phyloP scores from a whole-genome alignment of 2,888 invertebrate species.

The Diarsia rubi region DNA sequence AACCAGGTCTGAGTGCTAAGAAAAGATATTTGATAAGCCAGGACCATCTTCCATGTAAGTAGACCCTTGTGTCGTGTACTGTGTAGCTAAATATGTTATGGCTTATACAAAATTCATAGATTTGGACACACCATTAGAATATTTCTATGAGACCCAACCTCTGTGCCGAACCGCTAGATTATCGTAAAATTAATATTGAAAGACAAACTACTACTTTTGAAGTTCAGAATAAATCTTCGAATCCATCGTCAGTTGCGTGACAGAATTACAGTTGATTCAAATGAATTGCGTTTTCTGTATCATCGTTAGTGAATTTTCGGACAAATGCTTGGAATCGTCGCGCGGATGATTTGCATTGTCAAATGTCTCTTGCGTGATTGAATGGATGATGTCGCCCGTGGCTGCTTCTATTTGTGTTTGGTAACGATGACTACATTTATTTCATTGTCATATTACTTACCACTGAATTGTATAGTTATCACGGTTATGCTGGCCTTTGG shows the following conservation, averaged over 20 bases:
- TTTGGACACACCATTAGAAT: constrained; percentile 21
- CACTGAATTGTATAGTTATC: constrained; percentile 44
- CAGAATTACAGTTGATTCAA: neutral
- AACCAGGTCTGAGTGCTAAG: neutral
- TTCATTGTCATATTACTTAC: constrained; percentile 35
- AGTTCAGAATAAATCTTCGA: constrained; percentile 25
- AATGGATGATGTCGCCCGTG: constrained; percentile 18
- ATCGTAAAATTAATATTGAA: constrained; percentile 52
- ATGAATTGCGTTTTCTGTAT: constrained; percentile 28
- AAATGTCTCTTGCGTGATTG: constrained; percentile 42
- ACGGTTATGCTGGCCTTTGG: constrained; percentile 27
- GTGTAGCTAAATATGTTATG: neutral
- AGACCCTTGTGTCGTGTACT: neutral
- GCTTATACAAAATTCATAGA: neutral
- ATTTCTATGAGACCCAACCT: neutral
- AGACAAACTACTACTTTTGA: constrained; percentile 33
- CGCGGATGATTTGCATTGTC: constrained; percentile 26
- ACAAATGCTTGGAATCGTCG: constrained; percentile 15
- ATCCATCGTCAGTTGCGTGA: constrained; percentile 31
- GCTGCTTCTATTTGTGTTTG: constrained; percentile 4
- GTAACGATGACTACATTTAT: constrained; percentile 42
- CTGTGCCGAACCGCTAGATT: constrained; percentile 52
- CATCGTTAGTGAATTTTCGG: constrained; percentile 50
- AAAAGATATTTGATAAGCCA: neutral
- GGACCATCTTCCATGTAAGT: neutral